Evolutionary conservation across 2,888 invertebrate genomes (phyloP).

Genomic region (Boloria selene): DNA sequence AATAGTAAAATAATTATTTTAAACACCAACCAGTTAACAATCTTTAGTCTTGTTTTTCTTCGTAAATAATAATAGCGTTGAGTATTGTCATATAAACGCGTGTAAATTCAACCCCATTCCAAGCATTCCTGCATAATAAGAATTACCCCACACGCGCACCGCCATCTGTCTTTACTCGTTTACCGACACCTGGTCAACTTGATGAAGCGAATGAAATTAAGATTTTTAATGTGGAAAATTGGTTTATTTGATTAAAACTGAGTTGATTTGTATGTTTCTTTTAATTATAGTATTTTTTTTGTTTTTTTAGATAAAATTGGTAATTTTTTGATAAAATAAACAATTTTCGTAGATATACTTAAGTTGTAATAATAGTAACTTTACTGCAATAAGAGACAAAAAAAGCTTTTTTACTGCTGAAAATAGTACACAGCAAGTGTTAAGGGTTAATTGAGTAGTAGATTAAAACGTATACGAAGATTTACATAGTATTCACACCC

Average conservation of each 20-base stretch:
- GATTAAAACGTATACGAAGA: not conserved
- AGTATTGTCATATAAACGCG: slow-evolving; percentile 30
- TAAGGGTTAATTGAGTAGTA: not conserved
- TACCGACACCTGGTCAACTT: slow-evolving; percentile 46
- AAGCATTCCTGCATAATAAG: slow-evolving; percentile 43
- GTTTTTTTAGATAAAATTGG: too few species aligned
- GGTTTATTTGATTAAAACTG: not conserved
- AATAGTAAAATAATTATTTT: not conserved
- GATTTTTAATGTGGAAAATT: slow-evolving; percentile 9
- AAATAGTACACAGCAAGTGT: too few species aligned
- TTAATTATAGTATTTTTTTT: not conserved
- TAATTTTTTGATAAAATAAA: too few species aligned
- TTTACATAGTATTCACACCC: slow-evolving; percentile 24
- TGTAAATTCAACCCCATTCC: slow-evolving; percentile 39
- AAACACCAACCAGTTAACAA: not conserved
- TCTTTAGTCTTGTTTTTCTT: slow-evolving; percentile 4
- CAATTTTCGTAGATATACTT: too few species aligned
- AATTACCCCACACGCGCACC: slow-evolving; percentile 46
- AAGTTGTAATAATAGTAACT: too few species aligned
- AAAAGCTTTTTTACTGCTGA: too few species aligned
- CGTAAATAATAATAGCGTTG: slow-evolving; percentile 10
- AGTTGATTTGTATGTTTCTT: not conserved
- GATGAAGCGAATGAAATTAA: slow-evolving; percentile 13
- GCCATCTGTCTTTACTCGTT: slow-evolving; percentile 51
- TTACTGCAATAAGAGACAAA: too few species aligned